phyloP scores from a whole-genome alignment of 1,140 invertebrate species.

The Tetragonula clypearis region DNA sequence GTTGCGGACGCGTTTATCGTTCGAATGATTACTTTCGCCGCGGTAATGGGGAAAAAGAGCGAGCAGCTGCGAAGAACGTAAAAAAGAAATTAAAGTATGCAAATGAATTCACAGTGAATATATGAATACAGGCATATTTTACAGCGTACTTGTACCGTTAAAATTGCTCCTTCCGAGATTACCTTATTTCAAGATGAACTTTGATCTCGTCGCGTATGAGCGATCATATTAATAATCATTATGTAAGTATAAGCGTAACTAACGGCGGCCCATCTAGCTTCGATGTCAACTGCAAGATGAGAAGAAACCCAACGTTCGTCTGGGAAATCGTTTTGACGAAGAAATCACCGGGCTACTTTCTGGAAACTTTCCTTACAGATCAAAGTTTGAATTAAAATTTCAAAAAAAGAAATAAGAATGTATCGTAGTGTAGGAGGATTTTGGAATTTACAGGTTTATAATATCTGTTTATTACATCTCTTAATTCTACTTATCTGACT shows the following conservation, averaged over 20 bases:
- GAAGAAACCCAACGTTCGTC: not conserved
- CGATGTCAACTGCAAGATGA: not conserved
- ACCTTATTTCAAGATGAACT: conserved; percentile 9
- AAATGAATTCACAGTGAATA: not conserved
- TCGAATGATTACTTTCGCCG: conserved; percentile 3
- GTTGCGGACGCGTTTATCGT: not conserved
- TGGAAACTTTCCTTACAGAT: not conserved
- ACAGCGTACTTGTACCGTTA: not conserved
- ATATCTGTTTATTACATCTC: too few relatives aligned
- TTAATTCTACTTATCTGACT: too few relatives aligned
- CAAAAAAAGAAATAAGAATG: not conserved
- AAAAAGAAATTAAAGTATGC: conserved; percentile 3
- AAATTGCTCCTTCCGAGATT: not conserved
- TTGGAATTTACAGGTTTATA: not conserved
- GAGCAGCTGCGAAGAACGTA: not conserved
- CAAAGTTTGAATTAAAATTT: not conserved
- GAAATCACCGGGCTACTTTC: not conserved
- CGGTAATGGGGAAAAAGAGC: not conserved
- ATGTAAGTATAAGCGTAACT: not conserved
- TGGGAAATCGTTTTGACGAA: not conserved
- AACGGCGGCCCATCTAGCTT: not conserved
- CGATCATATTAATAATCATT: not conserved
- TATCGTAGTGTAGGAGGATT: not conserved
- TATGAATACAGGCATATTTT: not conserved
- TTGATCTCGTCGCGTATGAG: not conserved